Conservation (phyloP, 2,113 vertebrate genomes). For the Callithrix jacchus region DNA sequence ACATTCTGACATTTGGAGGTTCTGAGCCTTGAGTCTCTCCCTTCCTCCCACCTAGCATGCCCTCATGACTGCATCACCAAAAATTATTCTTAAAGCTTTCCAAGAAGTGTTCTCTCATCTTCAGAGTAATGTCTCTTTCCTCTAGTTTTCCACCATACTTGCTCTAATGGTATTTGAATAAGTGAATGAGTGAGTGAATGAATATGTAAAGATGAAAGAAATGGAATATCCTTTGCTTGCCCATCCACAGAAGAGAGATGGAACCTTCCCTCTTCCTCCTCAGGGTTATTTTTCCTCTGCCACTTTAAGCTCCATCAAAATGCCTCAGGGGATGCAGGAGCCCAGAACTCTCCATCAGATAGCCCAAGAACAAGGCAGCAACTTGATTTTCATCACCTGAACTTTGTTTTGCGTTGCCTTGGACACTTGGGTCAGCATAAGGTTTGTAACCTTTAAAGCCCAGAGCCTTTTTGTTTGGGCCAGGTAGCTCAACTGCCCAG, state of each 20-base stretch:
- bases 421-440: background rate
- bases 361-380: background rate
- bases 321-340: background rate
- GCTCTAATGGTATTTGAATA: background rate
- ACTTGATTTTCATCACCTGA: background rate
- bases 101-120: background rate
- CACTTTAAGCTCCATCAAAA: background rate
- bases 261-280: background rate
- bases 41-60: background rate
- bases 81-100: background rate
- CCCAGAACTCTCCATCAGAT: background rate
- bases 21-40: background rate
- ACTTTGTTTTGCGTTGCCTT: background rate
- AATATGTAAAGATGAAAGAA: background rate
- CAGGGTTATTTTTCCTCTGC: background rate
- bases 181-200: background rate
- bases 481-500: background rate
- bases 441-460: background rate
- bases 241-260: background rate
- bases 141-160: background rate
- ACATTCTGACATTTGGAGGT: background rate
- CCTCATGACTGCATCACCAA: background rate
- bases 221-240: background rate
- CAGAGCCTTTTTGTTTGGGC: background rate
- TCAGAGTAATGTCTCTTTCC: background rate